These are phyloP conservation scores for Scaptomyza tumidula DNA, from an alignment of 2,888 invertebrate genomes.

Conservation along the genomic window DNA sequence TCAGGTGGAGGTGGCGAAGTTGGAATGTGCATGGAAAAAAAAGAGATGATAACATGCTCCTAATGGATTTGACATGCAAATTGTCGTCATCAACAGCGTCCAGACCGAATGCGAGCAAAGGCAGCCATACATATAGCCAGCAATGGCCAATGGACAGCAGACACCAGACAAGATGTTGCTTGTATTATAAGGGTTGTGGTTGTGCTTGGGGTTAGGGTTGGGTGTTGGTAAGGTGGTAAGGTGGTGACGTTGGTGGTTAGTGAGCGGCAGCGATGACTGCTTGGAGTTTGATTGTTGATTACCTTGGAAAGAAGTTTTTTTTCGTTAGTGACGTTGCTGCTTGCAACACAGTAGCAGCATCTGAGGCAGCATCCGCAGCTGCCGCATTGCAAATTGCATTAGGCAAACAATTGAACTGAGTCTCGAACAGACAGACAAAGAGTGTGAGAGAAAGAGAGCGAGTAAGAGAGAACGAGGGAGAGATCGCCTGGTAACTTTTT, in stretches of 20 bases:
- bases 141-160: constrained; percentile 13
- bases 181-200: background rate
- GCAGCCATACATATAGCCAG: constrained; percentile 31
- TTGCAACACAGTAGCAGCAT: background rate
- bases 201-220: background rate
- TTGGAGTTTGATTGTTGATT: constrained; percentile 65
- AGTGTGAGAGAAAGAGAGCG: background rate
- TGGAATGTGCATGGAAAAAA: background rate
- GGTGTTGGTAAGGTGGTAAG: too few species aligned
- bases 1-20: background rate
- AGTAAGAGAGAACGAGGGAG: background rate
- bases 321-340: constrained; percentile 2
- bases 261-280: constrained; percentile 28
- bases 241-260: background rate
- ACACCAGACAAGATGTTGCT: constrained; percentile 7
- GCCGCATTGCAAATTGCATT: constrained; percentile 59
- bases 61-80: constrained; percentile 71
- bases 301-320: constrained; percentile 37
- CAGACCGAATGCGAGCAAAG: constrained; percentile 49
- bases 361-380: constrained; percentile 5
- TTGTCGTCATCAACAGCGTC: constrained; percentile 66
- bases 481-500: constrained; percentile 21
- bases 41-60: constrained; percentile 63
- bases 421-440: background rate
- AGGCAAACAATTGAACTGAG: constrained; percentile 63